phyloP scores from a whole-genome alignment of 2,797 vertebrate genomes.

The Coilia nasus region DNA sequence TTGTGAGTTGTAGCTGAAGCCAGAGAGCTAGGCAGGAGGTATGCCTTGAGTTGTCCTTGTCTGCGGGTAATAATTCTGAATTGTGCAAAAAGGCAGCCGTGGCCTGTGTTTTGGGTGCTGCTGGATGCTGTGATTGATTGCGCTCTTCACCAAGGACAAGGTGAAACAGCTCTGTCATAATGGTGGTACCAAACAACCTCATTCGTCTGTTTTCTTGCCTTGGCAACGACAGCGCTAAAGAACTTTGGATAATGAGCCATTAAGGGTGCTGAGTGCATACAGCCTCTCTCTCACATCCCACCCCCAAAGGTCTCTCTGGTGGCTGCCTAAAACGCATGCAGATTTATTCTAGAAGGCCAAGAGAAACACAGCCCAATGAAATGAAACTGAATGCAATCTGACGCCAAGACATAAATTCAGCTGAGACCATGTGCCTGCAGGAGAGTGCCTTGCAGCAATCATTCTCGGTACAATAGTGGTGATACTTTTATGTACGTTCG shows the following conservation, averaged over 20 bases:
- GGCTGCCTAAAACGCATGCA: background rate
- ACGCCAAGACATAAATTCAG: background rate
- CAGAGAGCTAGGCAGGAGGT: background rate
- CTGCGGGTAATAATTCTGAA: background rate
- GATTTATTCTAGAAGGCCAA: background rate
- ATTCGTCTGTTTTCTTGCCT: background rate
- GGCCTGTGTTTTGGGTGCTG: background rate
- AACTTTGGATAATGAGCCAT: background rate
- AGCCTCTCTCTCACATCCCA: background rate
- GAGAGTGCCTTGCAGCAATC: background rate
- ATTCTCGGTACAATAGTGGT: too few relatives aligned
- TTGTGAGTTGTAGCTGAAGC: too few relatives aligned
- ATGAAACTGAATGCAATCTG: background rate
- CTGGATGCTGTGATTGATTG: background rate
- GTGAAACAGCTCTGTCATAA: background rate
- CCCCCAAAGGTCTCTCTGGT: background rate
- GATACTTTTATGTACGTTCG: too few relatives aligned
- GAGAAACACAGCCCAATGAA: background rate
- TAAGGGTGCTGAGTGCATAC: background rate
- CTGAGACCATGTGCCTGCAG: background rate
- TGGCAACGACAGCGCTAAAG: background rate
- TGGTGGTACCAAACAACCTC: background rate
- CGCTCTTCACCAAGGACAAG: background rate
- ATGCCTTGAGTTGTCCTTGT: background rate
- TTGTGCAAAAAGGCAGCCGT: background rate